A percentile compares a stretch with the other conserved stretches of the same genome.
Conservation (phyloP, 2,113 vertebrate species). For the Cromileptes altivelis region DNA sequence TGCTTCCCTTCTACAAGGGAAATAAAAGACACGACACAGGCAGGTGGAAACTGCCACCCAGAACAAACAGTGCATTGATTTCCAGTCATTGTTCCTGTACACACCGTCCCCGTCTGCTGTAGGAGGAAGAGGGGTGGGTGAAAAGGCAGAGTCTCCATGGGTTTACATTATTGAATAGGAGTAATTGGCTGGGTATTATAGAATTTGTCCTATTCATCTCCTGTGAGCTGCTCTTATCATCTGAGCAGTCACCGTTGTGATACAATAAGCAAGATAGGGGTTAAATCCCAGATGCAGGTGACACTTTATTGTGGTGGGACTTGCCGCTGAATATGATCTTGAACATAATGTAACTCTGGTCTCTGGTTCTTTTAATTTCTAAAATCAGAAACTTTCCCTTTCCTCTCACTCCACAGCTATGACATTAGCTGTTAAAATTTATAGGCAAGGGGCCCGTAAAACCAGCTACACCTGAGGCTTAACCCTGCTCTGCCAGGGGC, state of each 20-base stretch:
- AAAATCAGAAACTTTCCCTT: neutral
- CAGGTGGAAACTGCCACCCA: slow-evolving; percentile 50
- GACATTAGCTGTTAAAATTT: slow-evolving; percentile 44
- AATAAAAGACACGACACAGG: slow-evolving; percentile 8
- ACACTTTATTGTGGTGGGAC: neutral
- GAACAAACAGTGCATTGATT: slow-evolving; percentile 72
- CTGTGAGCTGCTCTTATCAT: neutral
- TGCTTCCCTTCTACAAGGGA: slow-evolving; percentile 30
- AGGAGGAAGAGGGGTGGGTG: slow-evolving; percentile 1
- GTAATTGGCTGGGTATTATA: slow-evolving; percentile 58
- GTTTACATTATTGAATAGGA: slow-evolving; percentile 57
- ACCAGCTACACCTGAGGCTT: slow-evolving; percentile 21
- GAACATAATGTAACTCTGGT: neutral
- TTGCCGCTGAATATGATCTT: neutral
- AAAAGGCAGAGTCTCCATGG: slow-evolving; percentile 34
- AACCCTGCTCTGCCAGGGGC: slow-evolving; percentile 18
- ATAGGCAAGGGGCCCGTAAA: slow-evolving; percentile 39
- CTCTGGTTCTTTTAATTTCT: neutral
- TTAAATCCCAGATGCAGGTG: neutral
- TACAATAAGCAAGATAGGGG: slow-evolving; percentile 12
- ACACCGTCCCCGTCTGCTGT: slow-evolving; percentile 3
- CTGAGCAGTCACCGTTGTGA: neutral
- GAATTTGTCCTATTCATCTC: slow-evolving; percentile 43
- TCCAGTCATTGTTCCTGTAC: slow-evolving; percentile 48
- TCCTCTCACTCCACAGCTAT: slow-evolving; percentile 1